Base-by-base conservation (phyloP, 1,140 invertebrate species). In the Drosophila kohkoa region DNA sequence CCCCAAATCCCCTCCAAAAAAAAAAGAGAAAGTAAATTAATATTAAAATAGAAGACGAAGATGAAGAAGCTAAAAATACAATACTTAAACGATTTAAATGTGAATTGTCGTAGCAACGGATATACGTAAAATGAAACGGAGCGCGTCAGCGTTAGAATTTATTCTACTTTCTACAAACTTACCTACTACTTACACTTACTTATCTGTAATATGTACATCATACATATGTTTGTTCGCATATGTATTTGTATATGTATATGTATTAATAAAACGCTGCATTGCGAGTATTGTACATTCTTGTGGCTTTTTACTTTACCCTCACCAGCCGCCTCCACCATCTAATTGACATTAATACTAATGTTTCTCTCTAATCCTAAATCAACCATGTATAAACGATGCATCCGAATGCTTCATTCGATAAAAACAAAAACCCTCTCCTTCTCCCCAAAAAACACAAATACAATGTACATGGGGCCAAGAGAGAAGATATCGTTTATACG, bases 71-170 rank as follows among this genome's bases (percentile, higher is more conserved):
- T 86, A 86, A 73, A 57, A 72, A 80, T 74, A 80, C 72, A 89
- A 89, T 83, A 77, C 54, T 72, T 77, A 77, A 25, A 80, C 68
- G 60, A 83, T 75, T 75, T 87, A 80, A 89, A 79, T 85, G 85
- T 89, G 85, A 75, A 88, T 89, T 89, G 77, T 89, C 66, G 74
- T 88, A 88, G 85, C 78, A 90, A 89, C 86, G 77, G 86, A 89
- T 81, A 89, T 89, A 90, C 86, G 85, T 89, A 88, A 88, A 55
- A 82, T 62, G 68, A 68, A 60, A 68, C 58, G 76, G 49, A 66
- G 62, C 58, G 65, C 16, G 59, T 28, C 43, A 32, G 51, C 74
- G 55, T 72, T 76, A 73, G 68, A 73, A 82, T 73, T 79, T 63
- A 79, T 62, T 87, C 51, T 55, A 64, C 68, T 75, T 60, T 73